phyloP scores from a whole-genome alignment of 2,797 vertebrate genomes.

The Nasua narica region DNA sequence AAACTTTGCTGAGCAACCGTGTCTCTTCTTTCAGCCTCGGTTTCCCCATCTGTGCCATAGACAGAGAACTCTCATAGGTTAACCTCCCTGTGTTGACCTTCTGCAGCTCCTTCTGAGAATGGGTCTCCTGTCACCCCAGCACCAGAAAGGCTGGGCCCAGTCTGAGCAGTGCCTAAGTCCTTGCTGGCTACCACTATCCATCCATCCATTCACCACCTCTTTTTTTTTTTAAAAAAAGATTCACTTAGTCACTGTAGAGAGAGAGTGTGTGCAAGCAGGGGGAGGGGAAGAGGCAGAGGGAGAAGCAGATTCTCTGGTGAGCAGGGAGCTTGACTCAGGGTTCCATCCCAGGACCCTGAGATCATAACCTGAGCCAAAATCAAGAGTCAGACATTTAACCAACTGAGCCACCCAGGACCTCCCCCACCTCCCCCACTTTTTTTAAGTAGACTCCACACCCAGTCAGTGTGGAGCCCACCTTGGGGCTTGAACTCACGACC shows the following conservation, averaged over 20 bases:
- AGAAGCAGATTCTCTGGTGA: neutral
- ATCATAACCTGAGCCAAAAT: neutral
- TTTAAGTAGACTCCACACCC: too few relatives aligned
- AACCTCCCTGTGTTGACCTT: neutral
- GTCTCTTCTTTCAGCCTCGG: neutral
- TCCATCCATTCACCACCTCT: neutral
- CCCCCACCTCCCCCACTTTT: too few relatives aligned
- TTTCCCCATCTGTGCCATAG: neutral
- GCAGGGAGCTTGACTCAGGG: neutral
- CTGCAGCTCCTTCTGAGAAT: neutral
- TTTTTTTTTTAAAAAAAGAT: neutral
- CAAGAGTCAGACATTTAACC: neutral
- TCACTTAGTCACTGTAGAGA: neutral
- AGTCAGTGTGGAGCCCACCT: neutral
- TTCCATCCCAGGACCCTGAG: neutral
- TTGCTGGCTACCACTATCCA: neutral
- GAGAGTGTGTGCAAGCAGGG: neutral
- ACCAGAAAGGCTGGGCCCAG: neutral
- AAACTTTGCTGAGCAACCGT: fast-evolving
- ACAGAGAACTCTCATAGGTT: neutral
- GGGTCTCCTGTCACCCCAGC: neutral
- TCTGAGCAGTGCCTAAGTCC: neutral
- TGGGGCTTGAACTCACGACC: neutral
- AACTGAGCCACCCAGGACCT: neutral
- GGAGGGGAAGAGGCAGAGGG: neutral